phyloP scores from a whole-genome alignment of 1,140 invertebrate species.

The Myzus persicae region DNA sequence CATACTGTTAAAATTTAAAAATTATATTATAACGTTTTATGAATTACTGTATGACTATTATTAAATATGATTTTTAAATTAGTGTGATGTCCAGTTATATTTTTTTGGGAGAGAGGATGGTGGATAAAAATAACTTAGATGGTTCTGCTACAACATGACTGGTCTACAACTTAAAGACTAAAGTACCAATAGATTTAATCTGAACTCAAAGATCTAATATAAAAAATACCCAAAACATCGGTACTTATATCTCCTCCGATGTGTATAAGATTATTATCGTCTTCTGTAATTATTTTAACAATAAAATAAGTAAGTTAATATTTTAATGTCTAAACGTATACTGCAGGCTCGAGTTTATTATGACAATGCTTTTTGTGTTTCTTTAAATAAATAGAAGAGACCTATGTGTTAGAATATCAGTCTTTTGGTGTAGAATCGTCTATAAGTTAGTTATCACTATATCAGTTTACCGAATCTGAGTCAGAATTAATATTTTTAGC shows the following conservation, averaged over 20 bases:
- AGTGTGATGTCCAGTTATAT: not conserved
- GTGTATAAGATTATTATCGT: not conserved
- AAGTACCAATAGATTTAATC: not conserved
- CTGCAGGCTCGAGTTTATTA: not conserved
- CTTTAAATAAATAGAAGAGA: not conserved
- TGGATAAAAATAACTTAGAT: not conserved
- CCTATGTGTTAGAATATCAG: not conserved
- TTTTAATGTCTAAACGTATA: not conserved
- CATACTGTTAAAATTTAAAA: not conserved
- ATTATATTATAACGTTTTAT: not conserved
- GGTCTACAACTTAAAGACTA: not conserved
- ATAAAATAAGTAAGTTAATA: not conserved
- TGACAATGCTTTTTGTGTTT: not conserved
- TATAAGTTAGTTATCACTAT: not conserved
- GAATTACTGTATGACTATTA: not conserved
- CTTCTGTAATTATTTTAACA: not conserved
- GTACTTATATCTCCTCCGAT: not conserved
- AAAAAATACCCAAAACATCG: not conserved
- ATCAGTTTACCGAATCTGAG: too few species aligned
- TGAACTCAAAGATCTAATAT: not conserved
- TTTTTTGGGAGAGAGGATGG: not conserved
- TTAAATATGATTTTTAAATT: not conserved
- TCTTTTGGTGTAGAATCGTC: not conserved
- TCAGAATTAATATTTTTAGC: not conserved
- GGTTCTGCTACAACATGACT: not conserved